These are phyloP conservation scores for Idris sp. DNA, from an alignment of 1,140 invertebrate genomes.

Conservation along the genomic window DNA sequence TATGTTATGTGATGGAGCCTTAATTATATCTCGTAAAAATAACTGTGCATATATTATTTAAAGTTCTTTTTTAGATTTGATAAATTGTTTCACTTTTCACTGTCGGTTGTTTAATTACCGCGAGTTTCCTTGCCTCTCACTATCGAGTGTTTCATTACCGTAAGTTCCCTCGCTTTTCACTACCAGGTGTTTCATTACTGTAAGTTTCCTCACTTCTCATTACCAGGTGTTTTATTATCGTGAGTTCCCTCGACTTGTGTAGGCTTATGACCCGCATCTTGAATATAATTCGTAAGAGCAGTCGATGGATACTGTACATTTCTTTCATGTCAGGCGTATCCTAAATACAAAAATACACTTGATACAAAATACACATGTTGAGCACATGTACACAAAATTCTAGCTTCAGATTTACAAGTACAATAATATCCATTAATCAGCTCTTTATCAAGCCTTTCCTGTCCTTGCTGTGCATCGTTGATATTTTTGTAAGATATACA, in stretches of 20 bases:
- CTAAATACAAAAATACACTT: slow-evolving; percentile 33
- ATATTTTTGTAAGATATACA: slow-evolving; percentile 9
- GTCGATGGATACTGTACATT: slow-evolving; percentile 26
- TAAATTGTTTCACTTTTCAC: neutral
- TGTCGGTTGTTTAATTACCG: neutral
- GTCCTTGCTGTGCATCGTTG: slow-evolving; percentile 2
- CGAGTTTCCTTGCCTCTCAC: slow-evolving; percentile 2
- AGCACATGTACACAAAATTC: slow-evolving; percentile 26
- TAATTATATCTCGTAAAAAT: too few relatives aligned
- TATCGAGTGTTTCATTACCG: neutral
- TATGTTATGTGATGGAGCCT: too few relatives aligned
- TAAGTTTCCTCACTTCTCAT: neutral
- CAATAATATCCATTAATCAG: slow-evolving; percentile 36
- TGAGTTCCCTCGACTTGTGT: neutral
- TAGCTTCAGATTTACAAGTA: slow-evolving; percentile 25
- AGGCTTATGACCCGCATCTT: neutral
- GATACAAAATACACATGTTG: too few relatives aligned
- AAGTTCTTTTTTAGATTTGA: neutral
- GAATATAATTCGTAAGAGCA: slow-evolving; percentile 9
- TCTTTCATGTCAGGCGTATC: slow-evolving; percentile 14
- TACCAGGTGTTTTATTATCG: neutral
- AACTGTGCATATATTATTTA: neutral
- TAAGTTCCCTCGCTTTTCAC: slow-evolving; percentile 1
- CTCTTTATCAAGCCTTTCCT: slow-evolving; percentile 10
- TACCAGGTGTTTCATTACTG: neutral